Base-by-base conservation (phyloP, 2,113 vertebrate genomes). In the Semnopithecus entellus region DNA sequence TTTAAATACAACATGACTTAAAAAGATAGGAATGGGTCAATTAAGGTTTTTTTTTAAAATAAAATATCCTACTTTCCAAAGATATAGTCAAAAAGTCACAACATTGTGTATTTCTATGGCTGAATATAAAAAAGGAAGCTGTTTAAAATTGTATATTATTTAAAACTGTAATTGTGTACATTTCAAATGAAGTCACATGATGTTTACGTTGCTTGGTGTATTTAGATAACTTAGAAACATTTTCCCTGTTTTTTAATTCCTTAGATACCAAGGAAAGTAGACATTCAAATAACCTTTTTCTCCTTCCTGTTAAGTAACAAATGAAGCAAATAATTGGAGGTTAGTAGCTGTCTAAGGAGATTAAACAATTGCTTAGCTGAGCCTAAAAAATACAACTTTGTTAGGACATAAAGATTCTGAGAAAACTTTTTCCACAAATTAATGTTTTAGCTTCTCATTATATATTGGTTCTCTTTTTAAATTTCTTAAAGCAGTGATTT, bases 281-380 rank as follows among this genome's bases (percentile, higher is more conserved):
- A 93, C 70, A 87, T 61, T 91, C 70, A 93, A 96, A 94, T 96
- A 80, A 95, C 23, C 38, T 87, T 95, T 90, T 87, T 80, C 32
- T 90, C 35, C 95, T 85, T 92, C 82, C 27, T 90, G 20, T 87
- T 97, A 95, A 96, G 90, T 70, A 97, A 93, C 48, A 97, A 97
- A 97, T 89, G 91, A 96, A 90, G 80, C 83, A 97, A 93, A 79
- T 96, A 95, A 95, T 90, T 97, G 75, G 64, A 95, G 30, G 38
- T 79, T 95, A 84, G 90, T 96, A 72, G 70, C 64, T 97, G 82
- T 89, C 86, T 64, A 82, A 93, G 43, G 40, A 94, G 89, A 97
- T 94, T 91, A 96, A 95, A 95, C 61, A 97, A 81, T 93, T 96
- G 57, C 70, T 90, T 91, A 90, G 45, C 25, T 81, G 55, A 93